phyloP scores from a whole-genome alignment of 2,113 vertebrate genomes.

The Serranochromis macrocephalus region DNA sequence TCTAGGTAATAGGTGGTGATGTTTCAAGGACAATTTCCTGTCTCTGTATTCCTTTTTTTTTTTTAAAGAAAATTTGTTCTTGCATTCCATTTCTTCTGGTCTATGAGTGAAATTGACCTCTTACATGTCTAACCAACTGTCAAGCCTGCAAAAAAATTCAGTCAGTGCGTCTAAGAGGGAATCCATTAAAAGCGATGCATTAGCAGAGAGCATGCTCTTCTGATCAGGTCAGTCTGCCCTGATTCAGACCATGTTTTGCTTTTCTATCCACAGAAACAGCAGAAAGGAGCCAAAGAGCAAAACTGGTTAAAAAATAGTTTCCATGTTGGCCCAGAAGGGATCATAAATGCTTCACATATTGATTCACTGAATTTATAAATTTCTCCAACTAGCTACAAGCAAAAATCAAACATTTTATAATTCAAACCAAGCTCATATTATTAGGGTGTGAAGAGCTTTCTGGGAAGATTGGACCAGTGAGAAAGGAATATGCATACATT shows the following conservation, averaged over 20 bases:
- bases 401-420: not conserved
- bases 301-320: not conserved
- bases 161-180: accelerated
- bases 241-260: not conserved
- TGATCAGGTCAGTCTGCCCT: not conserved
- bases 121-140: not conserved
- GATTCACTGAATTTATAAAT: not conserved
- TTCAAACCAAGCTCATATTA: not conserved
- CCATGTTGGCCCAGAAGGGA: not conserved
- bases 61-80: not conserved
- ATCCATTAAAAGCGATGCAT: not conserved
- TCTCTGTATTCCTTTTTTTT: not conserved
- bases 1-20: not conserved
- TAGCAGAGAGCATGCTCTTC: not conserved
- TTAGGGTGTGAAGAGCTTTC: not conserved
- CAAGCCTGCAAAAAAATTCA: not conserved
- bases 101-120: not conserved
- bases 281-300: not conserved
- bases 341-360: not conserved
- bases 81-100: not conserved
- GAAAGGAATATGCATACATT: not conserved
- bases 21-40: not conserved
- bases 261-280: not conserved
- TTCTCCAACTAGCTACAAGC: not conserved
- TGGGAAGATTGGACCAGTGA: not conserved